These are phyloP conservation scores for Zaprionus kolodkinae DNA, from an alignment of 1,140 invertebrate species.

Conservation along the genomic window DNA sequence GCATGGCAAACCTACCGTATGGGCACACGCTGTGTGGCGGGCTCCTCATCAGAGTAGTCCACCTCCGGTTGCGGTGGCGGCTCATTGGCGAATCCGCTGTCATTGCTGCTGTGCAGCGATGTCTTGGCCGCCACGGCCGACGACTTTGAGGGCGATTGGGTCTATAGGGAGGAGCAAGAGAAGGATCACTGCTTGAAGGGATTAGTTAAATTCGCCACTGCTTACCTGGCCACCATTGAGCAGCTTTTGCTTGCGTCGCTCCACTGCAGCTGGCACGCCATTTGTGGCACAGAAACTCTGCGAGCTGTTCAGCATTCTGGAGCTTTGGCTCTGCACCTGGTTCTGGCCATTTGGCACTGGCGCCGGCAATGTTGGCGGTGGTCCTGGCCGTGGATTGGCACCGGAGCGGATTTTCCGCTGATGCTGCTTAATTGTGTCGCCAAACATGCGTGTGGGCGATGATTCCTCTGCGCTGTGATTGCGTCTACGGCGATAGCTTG, in stretches of 20 bases:
- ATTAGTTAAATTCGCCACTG: neutral
- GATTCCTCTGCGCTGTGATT: constrained; percentile 83
- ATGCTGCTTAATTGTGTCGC: constrained; percentile 84
- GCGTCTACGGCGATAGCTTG: constrained; percentile 71
- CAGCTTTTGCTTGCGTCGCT: constrained; percentile 77
- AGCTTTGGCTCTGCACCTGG: constrained; percentile 81
- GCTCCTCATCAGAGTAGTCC: constrained; percentile 95
- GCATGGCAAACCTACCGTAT: constrained; percentile 89
- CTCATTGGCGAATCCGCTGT: constrained; percentile 95
- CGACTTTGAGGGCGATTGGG: constrained; percentile 61
- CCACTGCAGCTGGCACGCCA: constrained; percentile 71
- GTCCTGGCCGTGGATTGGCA: constrained; percentile 84
- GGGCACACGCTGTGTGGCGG: constrained; percentile 86
- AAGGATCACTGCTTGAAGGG: neutral
- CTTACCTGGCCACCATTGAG: constrained; percentile 70
- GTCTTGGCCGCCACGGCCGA: constrained; percentile 87
- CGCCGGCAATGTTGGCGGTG: constrained; percentile 87
- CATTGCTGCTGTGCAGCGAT: constrained; percentile 94
- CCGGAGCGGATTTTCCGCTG: constrained; percentile 77
- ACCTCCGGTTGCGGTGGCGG: constrained; percentile 94
- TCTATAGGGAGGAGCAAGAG: neutral
- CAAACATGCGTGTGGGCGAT: constrained; percentile 86
- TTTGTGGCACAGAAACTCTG: constrained; percentile 85
- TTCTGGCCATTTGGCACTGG: constrained; percentile 85
- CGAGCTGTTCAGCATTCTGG: constrained; percentile 85